Evolutionary conservation across 2,113 vertebrate genomes (phyloP).

Genomic region (Prionailurus viverrinus): DNA sequence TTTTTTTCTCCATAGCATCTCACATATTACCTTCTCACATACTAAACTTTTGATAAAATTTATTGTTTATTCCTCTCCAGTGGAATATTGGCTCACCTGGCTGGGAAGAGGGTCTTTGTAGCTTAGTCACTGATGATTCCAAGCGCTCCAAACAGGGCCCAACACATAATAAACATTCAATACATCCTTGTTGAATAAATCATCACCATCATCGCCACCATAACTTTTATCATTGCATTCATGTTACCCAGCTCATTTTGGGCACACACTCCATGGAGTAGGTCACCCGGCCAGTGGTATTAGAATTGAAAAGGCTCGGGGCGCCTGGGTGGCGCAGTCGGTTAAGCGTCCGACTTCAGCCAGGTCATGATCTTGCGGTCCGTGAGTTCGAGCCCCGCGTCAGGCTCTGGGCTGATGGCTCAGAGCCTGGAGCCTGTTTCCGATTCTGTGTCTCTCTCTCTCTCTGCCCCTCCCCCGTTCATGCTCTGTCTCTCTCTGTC

Average conservation of each 20-base stretch:
- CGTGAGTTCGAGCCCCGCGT: too few relatives aligned
- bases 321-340: too few relatives aligned
- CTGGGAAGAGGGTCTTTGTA: background rate
- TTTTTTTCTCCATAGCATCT: background rate
- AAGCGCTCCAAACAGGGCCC: background rate
- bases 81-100: background rate
- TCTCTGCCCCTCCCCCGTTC: too few relatives aligned
- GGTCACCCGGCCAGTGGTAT: background rate
- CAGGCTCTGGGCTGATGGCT: too few relatives aligned
- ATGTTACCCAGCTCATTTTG: background rate
- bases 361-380: too few relatives aligned
- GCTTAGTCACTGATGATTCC: background rate
- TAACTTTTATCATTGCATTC: background rate
- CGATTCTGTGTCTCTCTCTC: too few relatives aligned
- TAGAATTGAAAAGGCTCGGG: background rate
- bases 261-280: background rate
- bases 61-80: background rate
- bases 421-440: too few relatives aligned
- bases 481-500: too few relatives aligned
- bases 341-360: too few relatives aligned
- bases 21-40: background rate
- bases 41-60: background rate
- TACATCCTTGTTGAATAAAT: background rate
- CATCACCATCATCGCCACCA: background rate
- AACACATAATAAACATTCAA: background rate